These are phyloP conservation scores for Meganola albula DNA, from an alignment of 2,888 invertebrate genomes.

Conservation along the genomic window DNA sequence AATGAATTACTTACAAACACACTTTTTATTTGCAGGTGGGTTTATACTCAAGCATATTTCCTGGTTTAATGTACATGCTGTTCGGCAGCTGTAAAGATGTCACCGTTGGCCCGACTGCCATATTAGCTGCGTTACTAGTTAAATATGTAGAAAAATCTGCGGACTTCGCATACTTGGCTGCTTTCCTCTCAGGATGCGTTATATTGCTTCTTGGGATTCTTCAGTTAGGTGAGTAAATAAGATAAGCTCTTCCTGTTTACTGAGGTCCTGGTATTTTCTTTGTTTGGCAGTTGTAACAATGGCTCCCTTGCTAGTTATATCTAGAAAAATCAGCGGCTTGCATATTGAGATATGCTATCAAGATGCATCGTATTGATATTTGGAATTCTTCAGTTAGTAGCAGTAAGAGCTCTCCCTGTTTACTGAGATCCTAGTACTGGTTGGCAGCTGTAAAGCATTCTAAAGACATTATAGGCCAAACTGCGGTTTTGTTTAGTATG, in stretches of 20 bases:
- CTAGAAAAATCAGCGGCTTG: background rate
- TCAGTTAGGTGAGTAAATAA: constrained; percentile 74
- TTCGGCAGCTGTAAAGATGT: constrained; percentile 91
- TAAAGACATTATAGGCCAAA: too few species aligned
- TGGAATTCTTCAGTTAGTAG: too few species aligned
- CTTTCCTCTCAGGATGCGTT: constrained; percentile 86
- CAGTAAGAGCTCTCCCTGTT: background rate
- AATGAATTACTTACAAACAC: too few species aligned
- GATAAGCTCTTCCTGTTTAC: background rate
- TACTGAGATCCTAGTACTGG: background rate
- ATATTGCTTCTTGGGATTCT: constrained; percentile 85
- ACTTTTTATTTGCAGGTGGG: constrained; percentile 80
- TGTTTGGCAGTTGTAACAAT: background rate
- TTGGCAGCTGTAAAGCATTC: background rate
- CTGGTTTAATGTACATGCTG: constrained; percentile 90
- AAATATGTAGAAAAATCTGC: constrained; percentile 81
- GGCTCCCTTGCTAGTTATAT: background rate
- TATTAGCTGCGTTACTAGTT: constrained; percentile 89
- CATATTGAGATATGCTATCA: too few species aligned
- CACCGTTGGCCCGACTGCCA: constrained; percentile 91
- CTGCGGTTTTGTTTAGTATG: too few species aligned
- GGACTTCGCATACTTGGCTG: constrained; percentile 83
- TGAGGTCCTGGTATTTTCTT: background rate
- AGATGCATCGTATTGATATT: too few species aligned
- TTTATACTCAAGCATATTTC: constrained; percentile 94